Evolutionary conservation across 2,797 vertebrate species (phyloP).

Genomic region (Clarias laeviceps): DNA sequence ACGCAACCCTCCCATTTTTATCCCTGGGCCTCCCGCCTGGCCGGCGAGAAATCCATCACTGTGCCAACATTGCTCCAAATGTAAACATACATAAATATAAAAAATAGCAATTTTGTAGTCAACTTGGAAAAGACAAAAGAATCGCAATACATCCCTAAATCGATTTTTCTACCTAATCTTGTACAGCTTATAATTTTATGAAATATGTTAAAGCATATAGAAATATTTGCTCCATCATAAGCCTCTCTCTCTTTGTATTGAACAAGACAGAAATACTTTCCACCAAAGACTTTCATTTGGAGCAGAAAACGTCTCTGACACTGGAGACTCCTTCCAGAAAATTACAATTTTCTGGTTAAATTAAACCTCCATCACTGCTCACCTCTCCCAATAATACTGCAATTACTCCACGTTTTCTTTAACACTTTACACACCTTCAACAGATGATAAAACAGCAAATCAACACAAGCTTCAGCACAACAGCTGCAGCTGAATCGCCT

Average conservation of each 20-base stretch:
- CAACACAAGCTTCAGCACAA: neutral
- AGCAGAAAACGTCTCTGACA: neutral
- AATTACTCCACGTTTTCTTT: too few relatives aligned
- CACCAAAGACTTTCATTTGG: neutral
- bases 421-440: neutral
- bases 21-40: too few relatives aligned
- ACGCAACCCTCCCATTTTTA: too few relatives aligned
- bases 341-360: neutral
- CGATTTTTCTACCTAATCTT: too few relatives aligned
- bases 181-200: too few relatives aligned
- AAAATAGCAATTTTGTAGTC: too few relatives aligned
- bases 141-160: too few relatives aligned
- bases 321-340: constrained; percentile 5
- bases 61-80: too few relatives aligned
- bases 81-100: too few relatives aligned
- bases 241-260: too few relatives aligned
- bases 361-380: neutral
- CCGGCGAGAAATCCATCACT: too few relatives aligned
- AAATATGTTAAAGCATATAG: neutral
- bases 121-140: too few relatives aligned
- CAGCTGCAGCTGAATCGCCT: neutral
- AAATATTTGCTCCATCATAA: neutral
- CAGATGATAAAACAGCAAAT: neutral
- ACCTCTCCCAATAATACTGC: neutral
- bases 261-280: neutral